Percentiles rank a stretch among this genome's conserved stretches.
Conservation (phyloP, 2,888 invertebrate species). For the Mylabris sibirica region DNA sequence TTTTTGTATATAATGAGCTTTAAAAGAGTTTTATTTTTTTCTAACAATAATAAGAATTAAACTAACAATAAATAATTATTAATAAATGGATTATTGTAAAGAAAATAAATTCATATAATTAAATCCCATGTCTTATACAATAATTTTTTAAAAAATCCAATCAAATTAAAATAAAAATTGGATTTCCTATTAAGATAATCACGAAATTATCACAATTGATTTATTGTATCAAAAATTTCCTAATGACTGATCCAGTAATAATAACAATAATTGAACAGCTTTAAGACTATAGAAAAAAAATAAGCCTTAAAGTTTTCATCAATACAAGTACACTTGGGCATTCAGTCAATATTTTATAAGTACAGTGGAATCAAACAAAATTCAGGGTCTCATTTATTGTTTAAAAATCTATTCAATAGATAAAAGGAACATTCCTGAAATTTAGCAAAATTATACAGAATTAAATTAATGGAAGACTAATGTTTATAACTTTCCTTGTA, state of each 20-base stretch:
- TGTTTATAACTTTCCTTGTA: conserved; percentile 29
- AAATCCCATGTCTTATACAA: conserved; percentile 25
- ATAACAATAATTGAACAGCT: not conserved
- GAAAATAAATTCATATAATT: conserved; percentile 25
- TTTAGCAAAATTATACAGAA: conserved; percentile 26
- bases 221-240: conserved; percentile 22
- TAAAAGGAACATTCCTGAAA: conserved; percentile 30
- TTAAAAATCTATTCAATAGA: not conserved
- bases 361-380: conserved; percentile 33
- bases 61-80: conserved; percentile 22
- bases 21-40: not conserved
- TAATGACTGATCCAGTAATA: not conserved
- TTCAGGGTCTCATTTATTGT: conserved; percentile 7
- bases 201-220: conserved; percentile 32
- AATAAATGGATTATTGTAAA: conserved; percentile 30
- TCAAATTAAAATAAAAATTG: conserved; percentile 13
- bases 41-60: conserved; percentile 9
- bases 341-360: conserved; percentile 32
- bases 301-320: conserved; percentile 20
- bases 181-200: conserved; percentile 8
- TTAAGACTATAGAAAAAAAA: not conserved
- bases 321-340: conserved; percentile 35
- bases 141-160: conserved; percentile 15
- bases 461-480: conserved; percentile 34
- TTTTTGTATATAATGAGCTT: not conserved